phyloP scores from a whole-genome alignment of 2,113 vertebrate genomes.

The Alligator mississippiensis region DNA sequence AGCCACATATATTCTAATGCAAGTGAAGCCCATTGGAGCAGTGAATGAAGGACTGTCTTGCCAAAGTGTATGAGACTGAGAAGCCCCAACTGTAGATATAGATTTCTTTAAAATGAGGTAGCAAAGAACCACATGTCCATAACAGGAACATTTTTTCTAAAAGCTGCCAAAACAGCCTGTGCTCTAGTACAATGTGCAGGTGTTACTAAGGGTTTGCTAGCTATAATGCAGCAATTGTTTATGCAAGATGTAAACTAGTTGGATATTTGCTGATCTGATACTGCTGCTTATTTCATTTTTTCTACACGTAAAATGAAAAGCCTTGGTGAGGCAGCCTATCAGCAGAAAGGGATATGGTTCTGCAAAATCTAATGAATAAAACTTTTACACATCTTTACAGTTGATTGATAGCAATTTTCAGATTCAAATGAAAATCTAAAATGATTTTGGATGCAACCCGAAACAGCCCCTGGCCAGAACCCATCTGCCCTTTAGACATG shows the following conservation, averaged over 20 bases:
- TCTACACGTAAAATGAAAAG: accelerated
- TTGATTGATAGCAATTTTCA: no score
- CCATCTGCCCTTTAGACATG: no score
- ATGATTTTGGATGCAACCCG: no score
- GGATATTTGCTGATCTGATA: not conserved
- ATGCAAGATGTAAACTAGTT: accelerated
- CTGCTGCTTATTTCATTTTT: not conserved
- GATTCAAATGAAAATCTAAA: no score
- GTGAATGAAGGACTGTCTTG: not conserved
- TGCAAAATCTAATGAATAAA: not conserved
- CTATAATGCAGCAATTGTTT: not conserved
- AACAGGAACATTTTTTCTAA: not conserved
- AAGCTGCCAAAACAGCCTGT: not conserved
- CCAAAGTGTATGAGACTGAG: not conserved
- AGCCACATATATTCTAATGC: no score
- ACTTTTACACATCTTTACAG: not conserved
- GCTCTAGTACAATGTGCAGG: no score
- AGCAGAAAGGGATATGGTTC: not conserved
- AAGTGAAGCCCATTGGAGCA: no score
- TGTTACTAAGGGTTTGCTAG: not conserved
- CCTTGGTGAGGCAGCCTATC: not conserved
- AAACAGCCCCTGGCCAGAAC: no score
- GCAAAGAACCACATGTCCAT: not conserved
- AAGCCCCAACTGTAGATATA: not conserved
- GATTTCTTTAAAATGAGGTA: not conserved